These are phyloP conservation scores for Bos indicus DNA, from an alignment of 2,113 vertebrate species.

Conservation along the genomic window DNA sequence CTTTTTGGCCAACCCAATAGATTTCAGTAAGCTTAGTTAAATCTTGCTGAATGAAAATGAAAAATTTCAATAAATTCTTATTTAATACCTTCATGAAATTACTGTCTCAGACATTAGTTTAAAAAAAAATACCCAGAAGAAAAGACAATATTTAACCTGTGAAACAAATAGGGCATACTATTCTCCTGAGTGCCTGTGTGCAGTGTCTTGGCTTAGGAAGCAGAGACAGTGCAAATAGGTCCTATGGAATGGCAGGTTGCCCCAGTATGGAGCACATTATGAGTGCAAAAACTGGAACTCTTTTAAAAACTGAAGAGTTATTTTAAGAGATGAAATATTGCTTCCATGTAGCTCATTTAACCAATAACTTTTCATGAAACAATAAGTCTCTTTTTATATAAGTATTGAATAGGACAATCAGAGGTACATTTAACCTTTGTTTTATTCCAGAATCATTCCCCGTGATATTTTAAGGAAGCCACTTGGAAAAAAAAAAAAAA, in stretches of 20 bases:
- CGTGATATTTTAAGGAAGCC: constrained; percentile 15
- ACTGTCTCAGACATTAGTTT: not conserved
- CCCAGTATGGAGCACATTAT: not conserved
- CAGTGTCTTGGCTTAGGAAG: not conserved
- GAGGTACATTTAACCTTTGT: not conserved
- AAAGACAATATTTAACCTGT: not conserved
- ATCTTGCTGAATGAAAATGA: not conserved
- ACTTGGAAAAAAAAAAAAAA: not conserved
- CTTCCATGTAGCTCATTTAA: not conserved
- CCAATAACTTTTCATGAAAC: not conserved
- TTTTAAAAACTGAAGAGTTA: not conserved
- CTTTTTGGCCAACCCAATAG: not conserved
- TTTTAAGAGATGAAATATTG: constrained; percentile 35
- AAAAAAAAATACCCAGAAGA: not conserved
- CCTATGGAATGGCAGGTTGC: not conserved
- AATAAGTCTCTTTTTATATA: not conserved
- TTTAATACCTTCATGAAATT: not conserved
- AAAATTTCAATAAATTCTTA: not conserved
- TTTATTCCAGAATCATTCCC: not conserved
- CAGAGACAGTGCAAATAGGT: not conserved
- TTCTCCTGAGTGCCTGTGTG: not conserved
- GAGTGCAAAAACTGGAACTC: not conserved
- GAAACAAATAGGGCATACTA: not conserved
- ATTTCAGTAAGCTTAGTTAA: not conserved
- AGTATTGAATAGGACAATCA: not conserved